Percentiles rank a stretch among this genome's conserved stretches.
phyloP scores from a whole-genome alignment of 2,888 invertebrate species.

The Sinhomidia bicolor region DNA sequence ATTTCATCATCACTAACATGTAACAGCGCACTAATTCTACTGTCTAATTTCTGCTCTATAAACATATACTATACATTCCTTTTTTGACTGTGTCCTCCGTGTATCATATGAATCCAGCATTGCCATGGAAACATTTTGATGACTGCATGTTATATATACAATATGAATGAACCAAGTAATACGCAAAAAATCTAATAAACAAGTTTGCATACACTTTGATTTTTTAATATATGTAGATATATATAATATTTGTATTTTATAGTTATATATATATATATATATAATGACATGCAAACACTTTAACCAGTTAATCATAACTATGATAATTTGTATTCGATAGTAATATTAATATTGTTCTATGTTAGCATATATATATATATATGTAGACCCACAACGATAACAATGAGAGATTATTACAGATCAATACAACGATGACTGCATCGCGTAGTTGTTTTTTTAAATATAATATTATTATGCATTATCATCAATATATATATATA shows the following conservation, averaged over 20 bases:
- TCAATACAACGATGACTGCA: constrained; percentile 38
- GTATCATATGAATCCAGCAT: neutral
- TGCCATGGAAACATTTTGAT: neutral
- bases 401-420: constrained; percentile 70
- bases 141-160: neutral
- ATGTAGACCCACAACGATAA: constrained; percentile 73
- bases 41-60: neutral
- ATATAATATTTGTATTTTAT: constrained; percentile 49
- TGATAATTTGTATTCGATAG: constrained; percentile 57
- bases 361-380: constrained; percentile 59
- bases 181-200: no score
- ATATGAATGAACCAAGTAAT: no score
- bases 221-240: constrained; percentile 53
- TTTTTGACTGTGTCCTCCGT: neutral
- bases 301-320: constrained; percentile 61
- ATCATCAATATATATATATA: constrained; percentile 55
- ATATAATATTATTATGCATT: constrained; percentile 64
- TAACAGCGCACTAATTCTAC: neutral
- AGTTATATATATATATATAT: constrained; percentile 52
- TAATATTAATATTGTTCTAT: constrained; percentile 59
- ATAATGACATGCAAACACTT: constrained; percentile 74
- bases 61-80: neutral
- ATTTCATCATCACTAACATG: neutral
- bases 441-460: neutral
- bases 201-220: no score